Evolutionary conservation across 2,888 invertebrate genomes (phyloP), one percentile per base, ranked within the genome.

Genomic region (Rutpela maculata): DNA sequence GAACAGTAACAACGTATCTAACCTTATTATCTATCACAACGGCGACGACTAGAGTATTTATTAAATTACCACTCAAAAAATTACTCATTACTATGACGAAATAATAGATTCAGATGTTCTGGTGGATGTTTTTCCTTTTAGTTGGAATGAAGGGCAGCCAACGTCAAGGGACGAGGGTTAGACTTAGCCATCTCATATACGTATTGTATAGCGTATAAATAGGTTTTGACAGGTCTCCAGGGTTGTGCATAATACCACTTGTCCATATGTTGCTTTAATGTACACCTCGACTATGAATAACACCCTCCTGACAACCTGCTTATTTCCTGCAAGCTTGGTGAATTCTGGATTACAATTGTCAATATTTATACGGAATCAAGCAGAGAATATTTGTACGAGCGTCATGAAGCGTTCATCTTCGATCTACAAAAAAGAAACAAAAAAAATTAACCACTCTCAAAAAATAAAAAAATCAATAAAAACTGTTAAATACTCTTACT

Each of bases 201-300:
- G 85, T 82, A 85, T 87, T 87, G 87, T 86, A 87, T 86, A 79
- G 85, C 83, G 85, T 83, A 88, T 88, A 89, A 89, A 89, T 89
- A 87, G 88, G 88, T 88, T 88, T 87, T 88, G 88, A 89, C 89
- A 89, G 88, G 88, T 89, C 89, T 87, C 88, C 85, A 83, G 89
- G 88, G 89, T 88, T 84, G 86, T 85, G 84, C 87, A 89, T 89
- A 89, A 90, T 89, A 89, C 89, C 90, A 90, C 90, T 90, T 88
- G 90, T 89, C 86, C 90, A 90, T 90, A 90, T 90, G 90, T 87
- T 89, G 85, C 84, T 77, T 75, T 81, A 84, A 84, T 84, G 74
- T 80, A 35, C 60, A 75, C 75, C 69, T 63, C 38, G 65, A 17
- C 63, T 79, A 81, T 80, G 80, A 81, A 78, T 81, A 79, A 76